Conservation (phyloP, 2,113 vertebrate genomes). For the Emberiza fucata region DNA sequence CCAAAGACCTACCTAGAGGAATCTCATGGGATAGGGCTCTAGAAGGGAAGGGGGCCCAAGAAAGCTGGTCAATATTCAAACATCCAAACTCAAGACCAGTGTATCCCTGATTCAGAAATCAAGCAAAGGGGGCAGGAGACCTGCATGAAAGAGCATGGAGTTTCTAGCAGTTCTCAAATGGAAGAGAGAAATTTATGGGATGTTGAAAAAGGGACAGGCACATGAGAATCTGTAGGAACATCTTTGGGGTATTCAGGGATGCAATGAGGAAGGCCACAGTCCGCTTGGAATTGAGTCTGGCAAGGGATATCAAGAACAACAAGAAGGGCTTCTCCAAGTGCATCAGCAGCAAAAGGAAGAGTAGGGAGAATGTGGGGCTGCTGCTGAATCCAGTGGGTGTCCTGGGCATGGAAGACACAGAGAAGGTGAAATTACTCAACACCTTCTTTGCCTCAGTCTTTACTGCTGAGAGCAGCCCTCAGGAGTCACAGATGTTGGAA, state of each 20-base stretch:
- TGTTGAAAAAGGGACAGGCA: background rate
- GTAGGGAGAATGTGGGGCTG: background rate
- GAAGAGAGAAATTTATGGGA: background rate
- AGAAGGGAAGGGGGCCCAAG: background rate
- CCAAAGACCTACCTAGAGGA: background rate
- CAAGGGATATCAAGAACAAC: background rate
- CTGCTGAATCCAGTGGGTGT: background rate
- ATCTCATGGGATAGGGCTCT: background rate
- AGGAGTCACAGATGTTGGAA: background rate
- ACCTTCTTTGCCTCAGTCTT: background rate
- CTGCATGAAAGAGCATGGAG: background rate
- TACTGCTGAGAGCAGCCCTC: background rate
- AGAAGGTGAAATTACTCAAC: background rate
- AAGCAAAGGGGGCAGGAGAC: background rate
- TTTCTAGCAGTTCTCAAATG: background rate
- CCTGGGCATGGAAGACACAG: background rate
- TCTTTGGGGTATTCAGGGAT: background rate
- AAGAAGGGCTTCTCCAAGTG: background rate
- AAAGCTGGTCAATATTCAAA: background rate
- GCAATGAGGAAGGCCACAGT: rapidly evolving
- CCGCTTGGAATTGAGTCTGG: background rate
- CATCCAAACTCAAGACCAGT: background rate
- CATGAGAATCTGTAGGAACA: background rate
- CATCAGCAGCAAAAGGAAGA: background rate
- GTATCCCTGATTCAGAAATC: background rate